Evolutionary conservation across 2,888 invertebrate genomes (phyloP).

Genomic region (Sthenelais limicola): DNA sequence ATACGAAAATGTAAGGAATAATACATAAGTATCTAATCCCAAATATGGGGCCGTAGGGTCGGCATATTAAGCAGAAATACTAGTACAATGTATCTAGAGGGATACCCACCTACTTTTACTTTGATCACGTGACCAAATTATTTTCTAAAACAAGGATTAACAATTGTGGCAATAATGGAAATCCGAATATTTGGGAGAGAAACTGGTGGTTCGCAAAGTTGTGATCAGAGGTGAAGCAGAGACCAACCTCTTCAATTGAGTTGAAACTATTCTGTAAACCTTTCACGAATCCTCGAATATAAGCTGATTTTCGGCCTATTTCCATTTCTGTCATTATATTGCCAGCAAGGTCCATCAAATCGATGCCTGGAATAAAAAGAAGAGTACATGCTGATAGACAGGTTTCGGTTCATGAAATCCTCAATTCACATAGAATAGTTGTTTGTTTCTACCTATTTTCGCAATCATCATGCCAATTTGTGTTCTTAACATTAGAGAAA

Average conservation of each 20-base stretch:
- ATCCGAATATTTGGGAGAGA: too few species aligned
- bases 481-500: too few species aligned
- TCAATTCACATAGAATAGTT: too few species aligned
- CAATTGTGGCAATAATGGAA: too few species aligned
- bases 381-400: neutral
- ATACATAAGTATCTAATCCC: neutral
- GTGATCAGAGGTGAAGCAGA: too few species aligned
- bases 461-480: too few species aligned
- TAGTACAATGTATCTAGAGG: neutral
- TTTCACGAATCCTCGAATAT: slow-evolving; percentile 78
- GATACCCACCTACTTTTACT: too few species aligned
- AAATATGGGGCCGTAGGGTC: neutral
- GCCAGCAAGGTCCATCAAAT: slow-evolving; percentile 79
- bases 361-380: slow-evolving; percentile 75
- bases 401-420: too few species aligned
- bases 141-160: too few species aligned
- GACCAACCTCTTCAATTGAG: slow-evolving; percentile 84
- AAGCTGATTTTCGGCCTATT: slow-evolving; percentile 82
- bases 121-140: too few species aligned
- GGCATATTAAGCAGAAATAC: neutral
- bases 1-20: neutral
- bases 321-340: slow-evolving; percentile 79
- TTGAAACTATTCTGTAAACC: slow-evolving; percentile 85
- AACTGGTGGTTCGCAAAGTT: too few species aligned
- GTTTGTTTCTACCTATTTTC: too few species aligned